Conservation (phyloP, 2,888 invertebrate species). For the Drosophila testacea region DNA sequence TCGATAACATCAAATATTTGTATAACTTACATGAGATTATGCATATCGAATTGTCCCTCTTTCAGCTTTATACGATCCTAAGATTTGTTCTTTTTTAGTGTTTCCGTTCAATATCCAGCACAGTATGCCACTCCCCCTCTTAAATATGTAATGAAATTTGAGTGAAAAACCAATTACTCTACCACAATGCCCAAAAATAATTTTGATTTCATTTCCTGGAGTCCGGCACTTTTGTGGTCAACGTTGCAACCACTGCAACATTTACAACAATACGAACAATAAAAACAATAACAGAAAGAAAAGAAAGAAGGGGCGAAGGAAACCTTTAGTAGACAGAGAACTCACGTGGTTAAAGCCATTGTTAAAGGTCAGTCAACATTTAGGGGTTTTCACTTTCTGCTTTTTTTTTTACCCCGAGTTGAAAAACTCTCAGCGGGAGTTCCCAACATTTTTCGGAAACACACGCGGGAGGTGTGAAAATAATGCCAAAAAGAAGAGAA, state of each 20-base stretch:
- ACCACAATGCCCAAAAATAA: constrained; percentile 76
- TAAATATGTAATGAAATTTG: constrained; percentile 55
- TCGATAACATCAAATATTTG: too few species aligned
- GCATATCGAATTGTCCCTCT: not conserved
- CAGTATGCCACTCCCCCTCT: not conserved
- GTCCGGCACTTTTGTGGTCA: constrained; percentile 68
- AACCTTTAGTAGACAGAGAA: constrained; percentile 43
- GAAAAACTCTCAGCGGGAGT: constrained; percentile 53
- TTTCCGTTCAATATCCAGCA: constrained; percentile 42
- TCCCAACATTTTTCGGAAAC: constrained; percentile 5
- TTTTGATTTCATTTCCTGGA: constrained; percentile 72
- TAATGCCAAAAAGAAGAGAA: constrained; percentile 14
- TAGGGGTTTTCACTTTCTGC: constrained; percentile 68
- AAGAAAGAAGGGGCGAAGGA: not conserved
- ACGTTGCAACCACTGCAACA: constrained; percentile 58
- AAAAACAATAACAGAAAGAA: constrained; percentile 17
- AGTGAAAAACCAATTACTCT: constrained; percentile 73
- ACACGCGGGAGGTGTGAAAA: constrained; percentile 67
- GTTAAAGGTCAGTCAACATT: constrained; percentile 68
- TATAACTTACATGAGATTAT: not conserved
- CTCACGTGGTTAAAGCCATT: constrained; percentile 67
- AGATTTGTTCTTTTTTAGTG: constrained; percentile 10
- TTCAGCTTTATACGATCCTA: not conserved
- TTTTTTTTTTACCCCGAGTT: constrained; percentile 11
- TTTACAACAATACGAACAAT: constrained; percentile 42